These are phyloP conservation scores for Arnoldichthys spilopterus DNA, from an alignment of 2,797 vertebrate species.

Conservation along the genomic window DNA sequence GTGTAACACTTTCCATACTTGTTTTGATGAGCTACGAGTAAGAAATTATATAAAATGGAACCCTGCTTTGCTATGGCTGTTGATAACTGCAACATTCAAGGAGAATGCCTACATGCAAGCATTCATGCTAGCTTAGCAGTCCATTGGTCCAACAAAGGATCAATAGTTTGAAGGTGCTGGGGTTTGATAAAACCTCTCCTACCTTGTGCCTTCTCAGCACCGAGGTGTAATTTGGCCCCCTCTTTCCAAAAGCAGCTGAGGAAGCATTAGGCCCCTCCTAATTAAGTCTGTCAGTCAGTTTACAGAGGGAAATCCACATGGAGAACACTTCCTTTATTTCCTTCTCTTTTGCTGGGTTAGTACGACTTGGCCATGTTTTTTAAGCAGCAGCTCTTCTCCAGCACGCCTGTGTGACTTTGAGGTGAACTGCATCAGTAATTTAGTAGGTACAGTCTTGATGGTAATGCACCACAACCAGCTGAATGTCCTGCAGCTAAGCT, in stretches of 20 bases:
- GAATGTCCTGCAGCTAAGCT: neutral
- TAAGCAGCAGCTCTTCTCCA: neutral
- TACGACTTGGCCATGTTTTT: neutral
- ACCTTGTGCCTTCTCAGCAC: slow-evolving; percentile 32
- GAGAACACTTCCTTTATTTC: slow-evolving; percentile 1
- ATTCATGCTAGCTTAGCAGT: neutral
- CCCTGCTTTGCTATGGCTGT: neutral
- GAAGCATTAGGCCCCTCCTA: slow-evolving; percentile 30
- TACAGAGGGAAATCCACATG: slow-evolving; percentile 22
- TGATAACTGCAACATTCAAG: neutral
- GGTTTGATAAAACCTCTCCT: neutral
- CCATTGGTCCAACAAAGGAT: neutral
- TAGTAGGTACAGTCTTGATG: neutral
- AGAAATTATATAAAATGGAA: neutral
- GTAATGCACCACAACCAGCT: neutral
- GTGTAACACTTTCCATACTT: no score
- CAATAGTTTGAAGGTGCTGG: neutral
- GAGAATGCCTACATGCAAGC: neutral
- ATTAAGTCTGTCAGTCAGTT: slow-evolving; percentile 47
- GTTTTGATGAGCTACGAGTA: neutral
- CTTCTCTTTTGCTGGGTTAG: neutral
- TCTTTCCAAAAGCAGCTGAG: slow-evolving; percentile 22
- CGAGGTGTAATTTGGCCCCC: slow-evolving; percentile 31
- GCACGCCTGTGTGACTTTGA: neutral
- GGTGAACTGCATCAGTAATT: neutral